A percentile compares a stretch with the other conserved stretches of the same genome.
Evolutionary conservation across 2,797 vertebrate genomes (phyloP).

Genomic region (Mus spretus): DNA sequence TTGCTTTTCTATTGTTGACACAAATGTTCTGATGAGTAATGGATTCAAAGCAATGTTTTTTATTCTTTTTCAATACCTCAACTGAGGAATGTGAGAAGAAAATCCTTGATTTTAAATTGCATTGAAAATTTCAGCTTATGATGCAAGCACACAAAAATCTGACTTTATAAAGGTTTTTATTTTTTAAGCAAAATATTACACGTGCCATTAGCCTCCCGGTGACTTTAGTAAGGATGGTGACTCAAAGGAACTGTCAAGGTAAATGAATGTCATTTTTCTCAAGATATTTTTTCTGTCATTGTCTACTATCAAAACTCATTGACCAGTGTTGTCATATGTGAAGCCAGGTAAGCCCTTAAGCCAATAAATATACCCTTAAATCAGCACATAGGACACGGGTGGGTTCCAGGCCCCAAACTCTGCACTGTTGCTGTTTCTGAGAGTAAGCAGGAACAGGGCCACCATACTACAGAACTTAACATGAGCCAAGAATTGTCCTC

Average conservation of each 20-base stretch:
- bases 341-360: neutral
- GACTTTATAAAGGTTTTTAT: slow-evolving; percentile 64
- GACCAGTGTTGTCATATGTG: neutral
- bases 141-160: slow-evolving; percentile 18
- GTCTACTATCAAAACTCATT: neutral
- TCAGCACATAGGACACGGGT: neutral
- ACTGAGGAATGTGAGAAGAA: slow-evolving; percentile 56
- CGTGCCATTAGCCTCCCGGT: slow-evolving; percentile 77
- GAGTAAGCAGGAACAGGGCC: neutral
- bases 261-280: neutral
- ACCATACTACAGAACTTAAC: neutral
- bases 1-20: slow-evolving; percentile 67
- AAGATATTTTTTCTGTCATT: neutral
- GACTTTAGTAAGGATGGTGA: slow-evolving; percentile 79
- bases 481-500: neutral
- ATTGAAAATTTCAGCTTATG: slow-evolving; percentile 8
- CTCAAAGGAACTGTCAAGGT: slow-evolving; percentile 54
- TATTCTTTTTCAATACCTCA: slow-evolving; percentile 59
- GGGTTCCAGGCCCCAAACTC: neutral
- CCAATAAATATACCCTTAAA: neutral
- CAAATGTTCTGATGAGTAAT: slow-evolving; percentile 62
- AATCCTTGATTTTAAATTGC: slow-evolving; percentile 53
- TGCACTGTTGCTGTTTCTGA: neutral
- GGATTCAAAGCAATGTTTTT: slow-evolving; percentile 34
- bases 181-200: slow-evolving; percentile 69